Evolutionary conservation across 1,140 invertebrate species (phyloP).

Genomic region (Penaeus vannamei): DNA sequence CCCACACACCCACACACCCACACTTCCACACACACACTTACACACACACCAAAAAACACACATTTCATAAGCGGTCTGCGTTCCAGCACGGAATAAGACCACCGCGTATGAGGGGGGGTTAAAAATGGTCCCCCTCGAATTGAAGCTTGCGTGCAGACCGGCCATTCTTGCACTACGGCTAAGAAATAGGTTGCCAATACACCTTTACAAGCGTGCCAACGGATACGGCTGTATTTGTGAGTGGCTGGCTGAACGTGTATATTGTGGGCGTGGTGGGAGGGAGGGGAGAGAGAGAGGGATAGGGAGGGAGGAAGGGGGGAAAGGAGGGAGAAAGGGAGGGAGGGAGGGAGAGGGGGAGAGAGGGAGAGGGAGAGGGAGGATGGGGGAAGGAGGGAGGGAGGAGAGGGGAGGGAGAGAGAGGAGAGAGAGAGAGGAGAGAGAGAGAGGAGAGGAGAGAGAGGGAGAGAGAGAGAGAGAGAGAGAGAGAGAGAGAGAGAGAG

Average conservation of each 20-base stretch:
- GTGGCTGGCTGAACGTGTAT: background rate
- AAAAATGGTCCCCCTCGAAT: no score
- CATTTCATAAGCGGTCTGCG: background rate
- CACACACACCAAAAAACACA: no score
- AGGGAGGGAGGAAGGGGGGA: no score
- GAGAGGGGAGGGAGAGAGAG: background rate
- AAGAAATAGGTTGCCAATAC: constrained; percentile 3
- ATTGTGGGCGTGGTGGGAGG: no score
- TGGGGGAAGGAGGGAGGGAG: constrained; percentile 21
- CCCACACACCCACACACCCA: no score
- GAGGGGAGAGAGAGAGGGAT: no score
- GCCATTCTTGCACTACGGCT: background rate
- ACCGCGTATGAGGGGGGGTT: background rate
- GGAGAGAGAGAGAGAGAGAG: background rate
- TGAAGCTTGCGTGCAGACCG: background rate
- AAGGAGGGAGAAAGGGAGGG: no score
- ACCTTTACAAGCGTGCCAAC: background rate
- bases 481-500: no score
- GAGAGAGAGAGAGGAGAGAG: background rate
- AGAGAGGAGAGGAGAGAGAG: background rate
- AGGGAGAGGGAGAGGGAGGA: background rate
- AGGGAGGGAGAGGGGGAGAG: no score
- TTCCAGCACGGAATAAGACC: background rate
- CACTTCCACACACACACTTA: no score
- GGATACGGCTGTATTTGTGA: background rate